A percentile compares a stretch with the other conserved stretches of the same genome.
phyloP scores from a whole-genome alignment of 2,113 vertebrate genomes.

The Capreolus pygargus region DNA sequence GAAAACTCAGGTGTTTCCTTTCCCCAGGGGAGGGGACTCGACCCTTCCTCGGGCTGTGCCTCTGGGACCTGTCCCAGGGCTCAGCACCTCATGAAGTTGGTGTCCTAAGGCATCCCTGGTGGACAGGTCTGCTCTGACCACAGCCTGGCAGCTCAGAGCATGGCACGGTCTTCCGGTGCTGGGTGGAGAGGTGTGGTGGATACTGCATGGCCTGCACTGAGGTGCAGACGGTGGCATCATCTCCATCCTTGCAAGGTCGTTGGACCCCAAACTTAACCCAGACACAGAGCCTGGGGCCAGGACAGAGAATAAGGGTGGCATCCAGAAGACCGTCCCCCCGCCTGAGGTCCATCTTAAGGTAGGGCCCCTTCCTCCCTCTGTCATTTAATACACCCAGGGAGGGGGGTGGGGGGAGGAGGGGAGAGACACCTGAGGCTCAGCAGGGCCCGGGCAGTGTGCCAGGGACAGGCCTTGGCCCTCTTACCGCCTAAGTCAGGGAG shows the following conservation, averaged over 20 bases:
- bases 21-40: neutral
- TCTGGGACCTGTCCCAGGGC: neutral
- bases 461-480: conserved; percentile 10
- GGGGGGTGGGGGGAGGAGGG: neutral
- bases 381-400: neutral
- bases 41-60: neutral
- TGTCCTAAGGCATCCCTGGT: neutral
- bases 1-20: neutral
- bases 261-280: neutral
- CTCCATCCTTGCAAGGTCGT: neutral
- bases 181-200: neutral
- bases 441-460: conserved; percentile 43
- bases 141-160: neutral
- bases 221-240: neutral
- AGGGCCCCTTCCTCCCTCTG: neutral
- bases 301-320: neutral
- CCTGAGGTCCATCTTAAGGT: conserved; percentile 31
- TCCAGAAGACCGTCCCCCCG: neutral
- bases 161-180: neutral
- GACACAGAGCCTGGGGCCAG: neutral
- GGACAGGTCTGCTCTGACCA: neutral
- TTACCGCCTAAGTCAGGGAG: neutral
- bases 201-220: fast-evolving
- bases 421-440: conserved; percentile 19
- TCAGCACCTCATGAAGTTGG: neutral